Conservation (phyloP, 2,797 vertebrate genomes). For the Trichosurus vulpecula region DNA sequence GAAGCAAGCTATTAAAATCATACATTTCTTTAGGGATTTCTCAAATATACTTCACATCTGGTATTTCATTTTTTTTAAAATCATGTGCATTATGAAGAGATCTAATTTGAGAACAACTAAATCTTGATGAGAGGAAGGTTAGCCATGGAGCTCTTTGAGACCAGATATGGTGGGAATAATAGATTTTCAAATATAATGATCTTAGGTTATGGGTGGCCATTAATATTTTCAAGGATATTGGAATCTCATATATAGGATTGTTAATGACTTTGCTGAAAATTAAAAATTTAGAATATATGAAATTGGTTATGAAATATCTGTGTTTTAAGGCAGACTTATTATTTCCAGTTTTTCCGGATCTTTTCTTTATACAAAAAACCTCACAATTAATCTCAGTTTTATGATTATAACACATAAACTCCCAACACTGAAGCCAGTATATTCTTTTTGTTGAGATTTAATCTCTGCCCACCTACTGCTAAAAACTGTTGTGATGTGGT, state of each 20-base stretch:
- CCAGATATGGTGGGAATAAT: background rate
- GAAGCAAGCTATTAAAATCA: slow-evolving; percentile 6
- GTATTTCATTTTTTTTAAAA: background rate
- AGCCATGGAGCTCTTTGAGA: background rate
- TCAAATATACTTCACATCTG: background rate
- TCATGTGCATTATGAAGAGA: background rate
- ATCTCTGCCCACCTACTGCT: no score
- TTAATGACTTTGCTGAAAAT: background rate
- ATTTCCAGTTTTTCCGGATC: background rate
- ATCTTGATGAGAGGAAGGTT: background rate
- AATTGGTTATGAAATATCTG: background rate
- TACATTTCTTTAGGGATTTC: background rate
- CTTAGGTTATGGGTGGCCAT: background rate
- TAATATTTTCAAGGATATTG: background rate
- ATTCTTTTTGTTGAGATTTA: no score
- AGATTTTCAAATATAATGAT: background rate
- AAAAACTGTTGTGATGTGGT: no score
- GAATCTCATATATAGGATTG: background rate
- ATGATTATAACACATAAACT: background rate
- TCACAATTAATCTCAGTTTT: background rate
- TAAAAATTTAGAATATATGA: background rate
- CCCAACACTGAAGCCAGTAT: background rate
- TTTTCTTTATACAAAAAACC: background rate
- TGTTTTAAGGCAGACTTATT: background rate
- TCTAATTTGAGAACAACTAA: background rate